These are phyloP conservation scores for Heterotis niloticus DNA, from an alignment of 2,113 vertebrate species.

Conservation along the genomic window DNA sequence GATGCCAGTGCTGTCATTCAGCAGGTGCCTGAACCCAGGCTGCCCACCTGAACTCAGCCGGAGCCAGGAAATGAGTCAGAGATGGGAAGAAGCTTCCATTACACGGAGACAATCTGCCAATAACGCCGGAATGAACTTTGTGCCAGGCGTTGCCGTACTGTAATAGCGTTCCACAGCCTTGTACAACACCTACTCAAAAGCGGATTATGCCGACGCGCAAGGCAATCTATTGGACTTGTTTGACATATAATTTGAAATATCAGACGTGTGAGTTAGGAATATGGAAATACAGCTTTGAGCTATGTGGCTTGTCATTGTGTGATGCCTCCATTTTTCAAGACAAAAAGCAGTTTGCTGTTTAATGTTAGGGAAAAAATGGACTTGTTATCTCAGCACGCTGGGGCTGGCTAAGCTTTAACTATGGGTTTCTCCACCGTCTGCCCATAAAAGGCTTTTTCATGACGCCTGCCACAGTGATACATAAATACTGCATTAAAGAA, in stretches of 20 bases:
- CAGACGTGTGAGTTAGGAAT: background rate
- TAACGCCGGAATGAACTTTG: conserved; percentile 18
- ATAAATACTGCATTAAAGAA: background rate
- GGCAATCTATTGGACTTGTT: background rate
- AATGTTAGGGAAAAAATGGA: background rate
- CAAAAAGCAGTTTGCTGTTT: background rate
- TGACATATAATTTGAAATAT: background rate
- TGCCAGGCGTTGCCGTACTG: background rate
- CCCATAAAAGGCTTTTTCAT: background rate
- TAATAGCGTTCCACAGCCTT: background rate
- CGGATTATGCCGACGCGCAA: background rate
- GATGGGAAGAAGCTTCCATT: background rate
- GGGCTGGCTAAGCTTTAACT: background rate
- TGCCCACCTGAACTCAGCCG: background rate
- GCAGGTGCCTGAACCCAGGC: background rate
- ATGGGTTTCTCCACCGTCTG: background rate
- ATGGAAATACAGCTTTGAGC: background rate
- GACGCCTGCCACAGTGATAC: background rate
- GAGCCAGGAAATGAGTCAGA: background rate
- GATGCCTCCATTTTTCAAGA: background rate
- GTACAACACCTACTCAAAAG: background rate
- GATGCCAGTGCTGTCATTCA: background rate
- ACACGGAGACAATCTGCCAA: conserved; percentile 4
- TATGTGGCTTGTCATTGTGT: background rate
- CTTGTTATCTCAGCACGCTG: background rate